Base-by-base conservation (phyloP, 2,888 invertebrate genomes). In the Torymus aiolomorphi region DNA sequence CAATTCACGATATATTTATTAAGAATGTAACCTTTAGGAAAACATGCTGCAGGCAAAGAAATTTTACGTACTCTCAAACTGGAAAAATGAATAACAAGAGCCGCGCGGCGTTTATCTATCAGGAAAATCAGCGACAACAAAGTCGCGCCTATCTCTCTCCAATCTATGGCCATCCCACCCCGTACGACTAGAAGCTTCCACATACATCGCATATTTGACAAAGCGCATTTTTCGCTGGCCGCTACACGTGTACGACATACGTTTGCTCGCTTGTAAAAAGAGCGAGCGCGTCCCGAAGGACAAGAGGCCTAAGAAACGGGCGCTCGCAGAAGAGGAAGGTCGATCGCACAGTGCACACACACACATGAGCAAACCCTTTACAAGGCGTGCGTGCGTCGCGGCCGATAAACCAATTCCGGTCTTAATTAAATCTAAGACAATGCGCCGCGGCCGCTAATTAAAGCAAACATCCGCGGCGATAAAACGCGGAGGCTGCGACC, bases 381-480 rank as follows among this genome's bases (percentile, higher is more conserved):
- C 80, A 77, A 73, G 76, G 65, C 76, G 73, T 66, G 62, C 49
- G 65, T 54, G 72, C 71, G 54, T 79, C 83, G 79, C 83, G 80
- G 84, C 84, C 86, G 86, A 88, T 89, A 89, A 89, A 89, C 86
- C 87, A 85, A 88, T 88, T 86, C 85, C 85, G 83, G 86, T 88
- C 88, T 89, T 88, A 88, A 89, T 89, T 89, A 88, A 89, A 89
- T 88, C 88, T 84, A 85, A 88, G 87, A 88, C 87, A 86, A 87
- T 86, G 83, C 83, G 83, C 83, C 24, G 63, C 51, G 14, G 42
- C 80, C 85, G 83, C 86, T 88, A 88, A 88, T 88, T 88, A 87
- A 88, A 88, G 87, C 85, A 87, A 88, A 88, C 87, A 86, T 85
- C 84, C 84, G 82, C 82, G 82, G 83, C 83, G 87, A 87, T 88